Evolutionary conservation across 2,113 vertebrate species (phyloP), one percentile per base, ranked within the genome.

Genomic region (Vanacampus margaritifer): DNA sequence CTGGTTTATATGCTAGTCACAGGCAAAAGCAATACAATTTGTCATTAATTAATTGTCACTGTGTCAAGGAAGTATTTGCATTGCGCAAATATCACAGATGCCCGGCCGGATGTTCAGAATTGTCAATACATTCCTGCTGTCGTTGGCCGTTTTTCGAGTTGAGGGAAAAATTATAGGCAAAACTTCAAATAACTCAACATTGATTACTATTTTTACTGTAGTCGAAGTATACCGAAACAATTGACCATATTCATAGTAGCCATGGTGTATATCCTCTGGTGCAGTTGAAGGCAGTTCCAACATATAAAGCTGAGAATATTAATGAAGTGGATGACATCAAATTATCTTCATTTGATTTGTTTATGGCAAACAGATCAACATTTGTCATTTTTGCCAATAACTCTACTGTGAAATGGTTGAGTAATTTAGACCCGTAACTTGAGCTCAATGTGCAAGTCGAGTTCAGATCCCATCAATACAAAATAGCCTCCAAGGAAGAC

Each of bases 381-480:
- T 28, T 26, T 51, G n/a, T 23, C n/a, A 51, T 10, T 23, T 51
- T 56, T 56, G 53, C 82, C 85, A 71, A 73, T 85, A 80, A 79
- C 86, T 43, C 28, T 57, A 16, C 54, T 19, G 19, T 37, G 32
- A 59, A 59, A 59, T 59, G 19, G 56, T 35, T 10, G 28, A 58
- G 35, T 35, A 35, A 58, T 21, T 48, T 48, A 19, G 19, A 48
- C 19, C 21, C 7, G 46, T 48, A 21, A 48, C 2, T 48, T 48
- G 19, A 48, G 17, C 17, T 48, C 19, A 7, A 21, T 48, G 8
- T 21, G 46, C 19, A 6, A 48, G 19, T 48, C 46, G 2, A 21
- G 46, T 11, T 79, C 82, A 73, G 60, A 84, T 72, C 67, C 32
- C 77, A 75, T 84, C 75, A 64, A 51, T 59, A 68, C 71, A 80